Evolutionary conservation across 2,113 vertebrate genomes (phyloP).

Genomic region (Pterocles orientalis): DNA sequence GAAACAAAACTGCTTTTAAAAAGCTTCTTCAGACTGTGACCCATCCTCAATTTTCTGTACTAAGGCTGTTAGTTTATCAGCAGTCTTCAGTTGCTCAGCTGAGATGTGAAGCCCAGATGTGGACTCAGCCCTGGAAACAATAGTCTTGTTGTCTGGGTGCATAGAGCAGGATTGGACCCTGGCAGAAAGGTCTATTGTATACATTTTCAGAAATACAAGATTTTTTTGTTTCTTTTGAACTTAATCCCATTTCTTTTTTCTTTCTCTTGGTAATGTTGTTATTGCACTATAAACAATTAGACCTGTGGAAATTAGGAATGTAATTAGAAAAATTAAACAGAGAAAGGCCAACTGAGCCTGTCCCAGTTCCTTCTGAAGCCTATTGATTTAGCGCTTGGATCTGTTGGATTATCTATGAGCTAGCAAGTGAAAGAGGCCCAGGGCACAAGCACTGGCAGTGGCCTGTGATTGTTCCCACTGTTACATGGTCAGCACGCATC

Average conservation of each 20-base stretch:
- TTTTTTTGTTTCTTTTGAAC: neutral
- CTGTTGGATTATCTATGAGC: neutral
- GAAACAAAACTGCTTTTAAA: neutral
- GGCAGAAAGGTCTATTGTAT: neutral
- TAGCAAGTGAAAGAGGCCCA: neutral
- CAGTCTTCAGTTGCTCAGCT: neutral
- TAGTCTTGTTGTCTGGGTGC: neutral
- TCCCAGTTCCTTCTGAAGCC: neutral
- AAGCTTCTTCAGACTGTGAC: neutral
- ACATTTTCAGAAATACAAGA: neutral
- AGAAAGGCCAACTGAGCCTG: neutral
- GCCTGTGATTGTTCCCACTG: neutral
- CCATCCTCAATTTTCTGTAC: neutral
- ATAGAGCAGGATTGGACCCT: neutral
- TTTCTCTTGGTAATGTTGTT: neutral
- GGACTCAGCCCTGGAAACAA: neutral
- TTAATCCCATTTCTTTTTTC: neutral
- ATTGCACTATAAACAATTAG: neutral
- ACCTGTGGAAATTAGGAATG: neutral
- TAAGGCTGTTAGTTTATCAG: neutral
- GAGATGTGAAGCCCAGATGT: neutral
- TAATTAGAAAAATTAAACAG: constrained; percentile 8
- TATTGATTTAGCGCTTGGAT: neutral
- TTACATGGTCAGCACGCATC: neutral
- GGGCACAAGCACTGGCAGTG: neutral